Evolutionary conservation across 2,797 vertebrate species (phyloP).

Genomic region (Argyrosomus regius): DNA sequence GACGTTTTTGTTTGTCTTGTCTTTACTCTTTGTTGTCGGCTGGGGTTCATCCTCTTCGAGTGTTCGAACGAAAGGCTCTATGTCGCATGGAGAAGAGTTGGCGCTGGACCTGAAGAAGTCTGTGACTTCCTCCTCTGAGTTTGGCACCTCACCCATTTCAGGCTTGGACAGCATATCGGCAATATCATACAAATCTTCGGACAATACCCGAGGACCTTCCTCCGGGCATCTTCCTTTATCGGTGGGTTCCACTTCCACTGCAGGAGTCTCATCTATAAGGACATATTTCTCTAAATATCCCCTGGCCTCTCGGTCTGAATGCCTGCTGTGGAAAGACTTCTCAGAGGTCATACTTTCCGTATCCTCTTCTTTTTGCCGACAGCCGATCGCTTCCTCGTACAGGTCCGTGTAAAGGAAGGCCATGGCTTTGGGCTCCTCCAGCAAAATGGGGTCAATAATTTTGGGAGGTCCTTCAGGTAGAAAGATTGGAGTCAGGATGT

Average conservation of each 20-base stretch:
- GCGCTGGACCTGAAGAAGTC: constrained; percentile 84
- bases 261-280: constrained; percentile 91
- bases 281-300: constrained; percentile 95
- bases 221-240: constrained; percentile 24
- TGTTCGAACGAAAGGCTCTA: constrained; percentile 60
- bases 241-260: constrained; percentile 43
- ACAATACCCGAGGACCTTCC: constrained; percentile 57
- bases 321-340: constrained; percentile 89
- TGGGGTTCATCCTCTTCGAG: constrained; percentile 53
- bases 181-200: constrained; percentile 70
- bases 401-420: constrained; percentile 93
- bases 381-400: constrained; percentile 89
- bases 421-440: constrained; percentile 93
- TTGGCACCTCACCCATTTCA: constrained; percentile 30
- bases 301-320: constrained; percentile 91
- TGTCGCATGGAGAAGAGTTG: constrained; percentile 81
- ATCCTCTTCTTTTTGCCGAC: constrained; percentile 87
- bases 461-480: constrained; percentile 89
- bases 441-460: constrained; percentile 88
- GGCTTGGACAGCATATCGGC: constrained; percentile 32
- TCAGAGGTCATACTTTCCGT: constrained; percentile 88
- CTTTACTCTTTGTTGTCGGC: constrained; percentile 40
- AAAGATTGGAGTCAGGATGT: constrained; percentile 88
- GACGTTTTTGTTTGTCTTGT: constrained; percentile 59
- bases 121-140: constrained; percentile 79